Conservation (phyloP, 2,888 invertebrate species). For the Dermolepida albohirtum region DNA sequence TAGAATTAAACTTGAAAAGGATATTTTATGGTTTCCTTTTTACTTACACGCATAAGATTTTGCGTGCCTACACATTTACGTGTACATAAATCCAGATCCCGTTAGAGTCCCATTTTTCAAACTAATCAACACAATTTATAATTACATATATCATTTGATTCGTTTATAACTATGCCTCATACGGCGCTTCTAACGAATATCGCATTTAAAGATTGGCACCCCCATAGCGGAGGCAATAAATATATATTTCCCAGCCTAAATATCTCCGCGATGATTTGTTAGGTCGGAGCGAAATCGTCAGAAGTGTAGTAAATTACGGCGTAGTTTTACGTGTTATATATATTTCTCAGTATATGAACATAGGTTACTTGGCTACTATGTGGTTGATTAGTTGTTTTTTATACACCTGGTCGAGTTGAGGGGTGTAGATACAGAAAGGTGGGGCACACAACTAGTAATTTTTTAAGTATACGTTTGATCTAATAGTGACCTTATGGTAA, state of each 20-base stretch:
- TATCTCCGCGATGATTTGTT: constrained; percentile 29
- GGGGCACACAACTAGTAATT: too few species aligned
- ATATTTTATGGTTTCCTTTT: too few species aligned
- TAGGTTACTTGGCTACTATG: constrained; percentile 42
- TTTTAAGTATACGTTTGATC: too few species aligned
- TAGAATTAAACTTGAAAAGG: too few species aligned
- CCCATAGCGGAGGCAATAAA: constrained; percentile 20
- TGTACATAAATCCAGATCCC: too few species aligned
- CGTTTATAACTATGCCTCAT: constrained; percentile 16
- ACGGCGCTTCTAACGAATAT: constrained; percentile 32
- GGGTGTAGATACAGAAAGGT: constrained; percentile 25
- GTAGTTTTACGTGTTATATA: constrained; percentile 46
- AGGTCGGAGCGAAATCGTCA: constrained; percentile 26
- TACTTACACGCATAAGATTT: too few species aligned
- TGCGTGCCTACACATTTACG: too few species aligned
- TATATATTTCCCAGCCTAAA: constrained; percentile 22
- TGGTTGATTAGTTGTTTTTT: constrained; percentile 46
- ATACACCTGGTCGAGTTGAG: constrained; percentile 44
- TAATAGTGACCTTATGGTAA: too few species aligned
- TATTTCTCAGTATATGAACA: constrained; percentile 41
- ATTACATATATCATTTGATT: constrained; percentile 22
- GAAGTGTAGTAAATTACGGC: constrained; percentile 43
- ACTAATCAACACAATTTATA: constrained; percentile 33
- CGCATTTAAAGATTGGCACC: constrained; percentile 24
- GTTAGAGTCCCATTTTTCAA: not conserved